These are phyloP conservation scores for Scaptomyza tumidula DNA, from an alignment of 2,888 invertebrate genomes.

Conservation along the genomic window DNA sequence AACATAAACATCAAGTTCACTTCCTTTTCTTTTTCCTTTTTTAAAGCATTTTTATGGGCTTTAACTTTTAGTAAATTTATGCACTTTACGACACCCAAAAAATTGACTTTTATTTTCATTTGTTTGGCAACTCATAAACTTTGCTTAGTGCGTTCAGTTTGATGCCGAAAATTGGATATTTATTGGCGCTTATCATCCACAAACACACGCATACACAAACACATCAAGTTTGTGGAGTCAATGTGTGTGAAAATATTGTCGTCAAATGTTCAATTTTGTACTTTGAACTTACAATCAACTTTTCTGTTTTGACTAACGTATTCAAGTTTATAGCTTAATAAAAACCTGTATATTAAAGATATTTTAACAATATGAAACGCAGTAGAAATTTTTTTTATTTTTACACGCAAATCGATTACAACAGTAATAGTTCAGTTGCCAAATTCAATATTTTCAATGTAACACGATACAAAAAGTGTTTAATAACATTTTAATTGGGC, in stretches of 20 bases:
- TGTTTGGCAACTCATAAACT: slow-evolving; percentile 32
- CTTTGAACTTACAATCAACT: neutral
- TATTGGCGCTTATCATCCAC: slow-evolving; percentile 6
- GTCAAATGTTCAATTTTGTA: neutral
- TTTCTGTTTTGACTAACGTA: too few species aligned
- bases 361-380: neutral
- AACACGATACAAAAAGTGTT: neutral
- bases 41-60: neutral
- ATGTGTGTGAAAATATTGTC: neutral
- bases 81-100: slow-evolving; percentile 22
- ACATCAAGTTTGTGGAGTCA: neutral
- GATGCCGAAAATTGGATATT: slow-evolving; percentile 25
- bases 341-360: neutral
- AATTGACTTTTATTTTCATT: slow-evolving; percentile 21
- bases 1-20: neutral
- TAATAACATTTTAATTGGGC: neutral
- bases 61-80: slow-evolving; percentile 9
- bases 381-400: neutral
- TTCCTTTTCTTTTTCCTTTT: neutral
- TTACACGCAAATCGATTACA: neutral
- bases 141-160: slow-evolving; percentile 7
- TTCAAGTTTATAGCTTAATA: neutral
- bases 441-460: neutral
- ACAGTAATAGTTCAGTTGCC: neutral
- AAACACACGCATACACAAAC: neutral